Base-by-base conservation (phyloP, 2,797 vertebrate genomes). In the Pantherophis vulpinus region DNA sequence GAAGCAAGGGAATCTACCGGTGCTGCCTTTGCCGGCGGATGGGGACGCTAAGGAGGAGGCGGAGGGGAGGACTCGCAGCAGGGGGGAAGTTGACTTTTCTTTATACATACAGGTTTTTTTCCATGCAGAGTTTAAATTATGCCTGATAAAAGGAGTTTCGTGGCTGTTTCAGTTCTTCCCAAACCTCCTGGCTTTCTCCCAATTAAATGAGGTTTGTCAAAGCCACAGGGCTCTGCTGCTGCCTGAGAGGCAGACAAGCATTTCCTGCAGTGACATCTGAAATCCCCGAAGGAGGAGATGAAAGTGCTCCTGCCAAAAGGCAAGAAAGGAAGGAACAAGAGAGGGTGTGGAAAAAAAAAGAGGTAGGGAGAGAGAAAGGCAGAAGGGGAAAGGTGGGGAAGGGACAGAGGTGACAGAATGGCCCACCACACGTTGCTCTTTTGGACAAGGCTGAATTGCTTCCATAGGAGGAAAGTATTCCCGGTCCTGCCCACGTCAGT, bases 171-270 rank as follows among this genome's bases (percentile, higher is more conserved):
- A 98, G 97, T 98, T 98, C 98, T 98, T 98, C 98, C 98, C 98
- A 98, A 98, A 98, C 98, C 98, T 98, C 98, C 98, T 98, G 98
- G 98, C 98, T 98, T 98, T 97, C 98, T 98, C 98, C 98, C 98
- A 98, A 98, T 98, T 98, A 98, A 98, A 98, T 97, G 98, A 98
- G 98, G 98, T 98, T 98, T 98, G 98, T 98, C 98, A 98, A 98
- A 98, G 98, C 98, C 98, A 98, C 98, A 97, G 98, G 98, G 98
- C 98, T 98, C 98, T 98, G 98, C 98, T 96, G 98, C 98, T 97
- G 98, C 98, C 94, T 97, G 97, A 98, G 97, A 96, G 91, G 98
- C 97, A 97, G 98, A 98, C 98, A 98, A 98, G 98, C 97, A 97
- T 97, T 98, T 98, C 98, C 98, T 97, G 97, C 97, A 97, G 98